Percentiles rank a stretch among this genome's conserved stretches.
Evolutionary conservation across 2,797 vertebrate genomes (phyloP).

Genomic region (Coracias cyanogaster): DNA sequence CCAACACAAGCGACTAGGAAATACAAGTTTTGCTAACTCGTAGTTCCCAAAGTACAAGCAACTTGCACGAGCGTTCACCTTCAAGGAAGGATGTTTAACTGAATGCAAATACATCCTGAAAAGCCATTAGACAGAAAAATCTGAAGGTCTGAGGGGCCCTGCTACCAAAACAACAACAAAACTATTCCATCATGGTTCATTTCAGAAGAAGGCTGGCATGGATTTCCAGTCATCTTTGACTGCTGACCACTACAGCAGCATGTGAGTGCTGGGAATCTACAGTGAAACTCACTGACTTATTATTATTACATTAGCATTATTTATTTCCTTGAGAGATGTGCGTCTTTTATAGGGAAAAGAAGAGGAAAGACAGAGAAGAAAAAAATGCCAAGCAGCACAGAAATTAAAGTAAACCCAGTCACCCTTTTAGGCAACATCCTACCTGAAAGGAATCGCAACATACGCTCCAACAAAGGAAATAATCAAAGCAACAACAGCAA

Average conservation of each 20-base stretch:
- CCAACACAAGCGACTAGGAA: not conserved
- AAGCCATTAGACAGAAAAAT: not conserved
- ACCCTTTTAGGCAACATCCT: not conserved
- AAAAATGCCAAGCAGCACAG: not conserved
- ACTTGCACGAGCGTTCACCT: fast-evolving
- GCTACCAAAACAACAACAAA: not conserved
- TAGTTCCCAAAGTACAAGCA: not conserved
- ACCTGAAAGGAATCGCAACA: not conserved
- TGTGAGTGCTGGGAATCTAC: not conserved
- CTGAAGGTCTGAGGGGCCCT: not conserved
- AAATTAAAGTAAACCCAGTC: not conserved
- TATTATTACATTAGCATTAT: not conserved
- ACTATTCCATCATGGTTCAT: not conserved
- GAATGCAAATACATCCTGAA: not conserved
- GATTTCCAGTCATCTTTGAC: not conserved
- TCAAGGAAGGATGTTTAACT: not conserved
- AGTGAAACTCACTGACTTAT: not conserved
- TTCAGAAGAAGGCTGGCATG: not conserved
- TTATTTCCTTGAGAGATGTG: not conserved
- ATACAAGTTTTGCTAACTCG: not conserved
- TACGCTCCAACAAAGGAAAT: not conserved
- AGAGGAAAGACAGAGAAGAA: fast-evolving
- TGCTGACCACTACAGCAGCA: not conserved
- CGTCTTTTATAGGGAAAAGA: not conserved
- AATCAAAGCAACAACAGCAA: not conserved